A percentile compares a stretch with the other conserved stretches of the same genome.
Conservation (phyloP, 2,797 vertebrate species). For the Glossophaga mutica region DNA sequence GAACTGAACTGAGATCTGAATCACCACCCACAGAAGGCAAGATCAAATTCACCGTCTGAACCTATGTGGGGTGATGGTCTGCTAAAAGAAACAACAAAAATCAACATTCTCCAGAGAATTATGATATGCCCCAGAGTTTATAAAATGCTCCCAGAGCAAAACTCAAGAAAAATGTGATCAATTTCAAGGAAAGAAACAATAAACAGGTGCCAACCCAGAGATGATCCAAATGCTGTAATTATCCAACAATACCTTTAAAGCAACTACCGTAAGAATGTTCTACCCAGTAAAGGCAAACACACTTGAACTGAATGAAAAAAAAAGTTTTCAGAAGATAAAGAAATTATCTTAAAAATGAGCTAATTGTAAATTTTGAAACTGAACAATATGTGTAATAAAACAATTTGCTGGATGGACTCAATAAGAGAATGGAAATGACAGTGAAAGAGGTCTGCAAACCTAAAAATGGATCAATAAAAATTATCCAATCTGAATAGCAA, state of each 20-base stretch:
- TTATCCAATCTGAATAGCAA: background rate
- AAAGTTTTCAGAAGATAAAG: background rate
- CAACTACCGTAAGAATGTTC: background rate
- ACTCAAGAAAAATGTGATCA: background rate
- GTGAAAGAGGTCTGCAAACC: background rate
- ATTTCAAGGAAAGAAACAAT: slow-evolving; percentile 24
- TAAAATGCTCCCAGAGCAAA: slow-evolving; percentile 14
- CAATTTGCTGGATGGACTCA: background rate
- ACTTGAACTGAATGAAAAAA: background rate
- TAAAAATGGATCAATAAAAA: slow-evolving; percentile 21
- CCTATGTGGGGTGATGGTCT: background rate
- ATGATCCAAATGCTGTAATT: background rate
- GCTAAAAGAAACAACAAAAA: background rate
- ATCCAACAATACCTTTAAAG: background rate
- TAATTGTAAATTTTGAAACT: background rate
- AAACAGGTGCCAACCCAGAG: background rate
- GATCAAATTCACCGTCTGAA: background rate
- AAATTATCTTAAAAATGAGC: background rate
- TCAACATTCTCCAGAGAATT: background rate
- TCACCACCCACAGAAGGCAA: background rate
- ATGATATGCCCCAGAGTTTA: background rate
- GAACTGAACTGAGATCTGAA: slow-evolving; percentile 10
- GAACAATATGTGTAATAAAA: background rate
- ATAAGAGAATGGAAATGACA: slow-evolving; percentile 5
- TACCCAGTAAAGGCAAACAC: slow-evolving; percentile 16